These are phyloP conservation scores for Pionites leucogaster DNA, from an alignment of 2,113 vertebrate species.

Conservation along the genomic window DNA sequence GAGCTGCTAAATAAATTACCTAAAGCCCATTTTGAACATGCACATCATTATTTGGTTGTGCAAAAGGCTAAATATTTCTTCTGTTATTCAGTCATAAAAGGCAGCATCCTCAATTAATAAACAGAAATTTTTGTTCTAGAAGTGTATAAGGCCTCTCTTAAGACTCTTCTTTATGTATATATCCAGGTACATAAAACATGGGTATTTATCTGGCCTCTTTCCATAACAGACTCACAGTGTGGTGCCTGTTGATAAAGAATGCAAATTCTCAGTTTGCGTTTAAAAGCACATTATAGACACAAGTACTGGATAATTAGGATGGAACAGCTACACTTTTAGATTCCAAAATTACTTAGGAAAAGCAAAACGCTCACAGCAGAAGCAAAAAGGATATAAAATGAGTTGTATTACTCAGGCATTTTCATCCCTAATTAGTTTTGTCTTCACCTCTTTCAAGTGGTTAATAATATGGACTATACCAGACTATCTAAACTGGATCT, in stretches of 20 bases:
- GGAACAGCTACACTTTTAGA: not conserved
- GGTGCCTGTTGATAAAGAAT: not conserved
- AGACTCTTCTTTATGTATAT: not conserved
- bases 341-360: not conserved
- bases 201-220: not conserved
- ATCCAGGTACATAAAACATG: not conserved
- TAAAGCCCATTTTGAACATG: fast-evolving
- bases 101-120: not conserved
- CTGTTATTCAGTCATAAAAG: not conserved
- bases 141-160: not conserved
- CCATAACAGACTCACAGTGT: not conserved
- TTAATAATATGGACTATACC: not conserved
- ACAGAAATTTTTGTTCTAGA: not conserved
- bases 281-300: not conserved
- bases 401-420: not conserved
- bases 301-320: not conserved
- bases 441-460: not conserved
- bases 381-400: not conserved
- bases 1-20: not conserved
- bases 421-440: not conserved
- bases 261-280: not conserved
- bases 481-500: not conserved
- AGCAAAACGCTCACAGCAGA: not conserved
- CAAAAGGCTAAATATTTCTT: not conserved
- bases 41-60: not conserved